A percentile compares a stretch with the other conserved stretches of the same genome.
These are phyloP conservation scores for Pyrocephalus nanus DNA, from an alignment of 2,797 vertebrate genomes.

Conservation along the genomic window DNA sequence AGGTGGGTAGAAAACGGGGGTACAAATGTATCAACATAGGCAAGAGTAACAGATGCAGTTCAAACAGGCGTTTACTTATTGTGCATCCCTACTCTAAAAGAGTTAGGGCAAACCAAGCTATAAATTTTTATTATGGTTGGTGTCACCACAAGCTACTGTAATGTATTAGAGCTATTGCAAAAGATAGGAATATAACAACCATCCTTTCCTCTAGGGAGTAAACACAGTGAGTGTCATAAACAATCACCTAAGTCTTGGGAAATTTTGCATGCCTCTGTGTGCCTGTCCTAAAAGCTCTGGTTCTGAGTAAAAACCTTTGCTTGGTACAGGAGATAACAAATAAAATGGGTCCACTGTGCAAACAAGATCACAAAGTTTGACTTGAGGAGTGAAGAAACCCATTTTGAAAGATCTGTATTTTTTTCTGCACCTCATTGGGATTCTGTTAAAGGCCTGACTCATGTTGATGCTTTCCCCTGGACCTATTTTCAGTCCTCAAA, in stretches of 20 bases:
- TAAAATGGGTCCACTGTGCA: neutral
- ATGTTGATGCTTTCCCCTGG: neutral
- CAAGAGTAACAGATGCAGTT: neutral
- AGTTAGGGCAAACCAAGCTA: neutral
- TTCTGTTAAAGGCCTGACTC: neutral
- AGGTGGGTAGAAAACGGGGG: neutral
- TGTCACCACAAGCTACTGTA: neutral
- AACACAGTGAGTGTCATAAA: neutral
- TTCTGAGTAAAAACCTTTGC: neutral
- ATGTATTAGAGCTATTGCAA: neutral
- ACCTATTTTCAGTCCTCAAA: neutral
- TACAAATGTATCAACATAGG: rapidly evolving
- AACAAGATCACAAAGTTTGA: neutral
- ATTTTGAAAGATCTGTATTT: neutral
- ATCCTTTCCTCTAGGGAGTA: neutral
- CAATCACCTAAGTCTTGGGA: neutral
- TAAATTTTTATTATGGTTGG: neutral
- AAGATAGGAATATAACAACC: neutral
- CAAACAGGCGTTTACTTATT: neutral
- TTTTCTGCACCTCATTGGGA: neutral
- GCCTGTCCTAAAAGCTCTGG: neutral
- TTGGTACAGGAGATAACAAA: neutral
- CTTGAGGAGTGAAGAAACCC: neutral
- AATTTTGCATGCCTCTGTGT: neutral
- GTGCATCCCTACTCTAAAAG: neutral